Base-by-base conservation (phyloP, 2,797 vertebrate species). In the Ateles fusciceps region DNA sequence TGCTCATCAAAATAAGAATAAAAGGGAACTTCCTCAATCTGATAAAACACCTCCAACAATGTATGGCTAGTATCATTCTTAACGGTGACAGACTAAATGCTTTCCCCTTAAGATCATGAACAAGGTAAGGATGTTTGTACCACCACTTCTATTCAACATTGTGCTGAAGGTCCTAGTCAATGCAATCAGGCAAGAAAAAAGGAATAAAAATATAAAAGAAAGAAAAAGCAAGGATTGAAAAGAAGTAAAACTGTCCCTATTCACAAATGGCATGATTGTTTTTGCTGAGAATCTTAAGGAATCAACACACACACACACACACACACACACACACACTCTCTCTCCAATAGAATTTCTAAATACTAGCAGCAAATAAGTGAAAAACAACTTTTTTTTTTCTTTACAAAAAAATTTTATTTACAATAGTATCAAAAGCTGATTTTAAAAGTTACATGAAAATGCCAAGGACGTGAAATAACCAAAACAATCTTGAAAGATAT, bases 291-390 rank as follows among this genome's bases (percentile, higher is more conserved):
- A 86, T 44, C 74, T 55, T 78, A 78, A 85, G 52, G 7, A 84
- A 84, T 81, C 21, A 83, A 83, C 19, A 72, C 5, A 19, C 5
- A 52, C 21, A 76, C 28, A 33, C 15, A 46, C 6, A 78, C 30
- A n/a, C 1, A 44, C 4, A 78, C 26, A 79, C 8, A 42, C 7
- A 78, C 28, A 30, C 2, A 30, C 7, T 1, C 9, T 0, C 26
- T 11, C 59, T 33, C 30, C 59, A 42, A 55, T 0, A 88, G 10
- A 59, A 81, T 74, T 59, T 46, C 50, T 81, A 81, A 74, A 74
- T 48, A 89, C 14, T 28, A 61, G 55, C 22, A 48, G 39, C 50
- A 88, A 81, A 88, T 50, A 81, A 72, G n/a, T 33, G 33, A 72
- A 74, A 81, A 74, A 52, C 11, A 52, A 68, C 30, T 33, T 13